Base-by-base conservation (phyloP, 2,113 vertebrate species). In the Pseudopodoces humilis region DNA sequence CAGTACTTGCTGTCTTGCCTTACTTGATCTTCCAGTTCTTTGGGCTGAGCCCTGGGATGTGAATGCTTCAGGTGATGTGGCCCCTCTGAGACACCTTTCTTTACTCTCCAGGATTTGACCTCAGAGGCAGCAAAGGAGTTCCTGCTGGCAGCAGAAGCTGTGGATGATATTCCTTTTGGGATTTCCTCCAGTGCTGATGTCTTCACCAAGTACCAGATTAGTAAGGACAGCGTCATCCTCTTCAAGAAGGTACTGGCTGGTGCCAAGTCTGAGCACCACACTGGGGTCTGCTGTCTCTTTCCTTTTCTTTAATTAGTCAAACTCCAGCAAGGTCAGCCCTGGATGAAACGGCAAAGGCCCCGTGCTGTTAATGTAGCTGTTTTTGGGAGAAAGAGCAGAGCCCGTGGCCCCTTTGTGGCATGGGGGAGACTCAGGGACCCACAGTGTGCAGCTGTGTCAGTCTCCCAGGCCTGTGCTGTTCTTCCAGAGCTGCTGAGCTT, bases 91-190 rank as follows among this genome's bases (percentile, higher is more conserved):
- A 92, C n/a, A 10, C 11, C 3, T 49, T 52, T 43, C 59, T 62
- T 43, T 78, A 47, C 17, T 83, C 60, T 44, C 68, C 44, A 99
- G 99, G 98, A 99, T 28, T 27, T 75, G 2, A 81, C 97, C 16
- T 99, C 98, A 9, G 98, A 97, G 5, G 94, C 83, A 16, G 98
- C 99, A 22, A 99, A 99, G 95, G 98, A 98, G 70, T 99, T 98
- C 78, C 77, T 99, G 90, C 96, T 98, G 91, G 98, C 99, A 53
- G 99, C 99, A 5, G 99, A 99, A 83, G 89, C 98, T 4, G 89
- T 98, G 2, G 99, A 99, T 75, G 99, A 99, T 59, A 96, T 99
- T 95, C 99, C 99, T 5, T 99, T 99, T 31, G 99, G 98, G 59
- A 97, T 99, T 83, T 98, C 98, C 24, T 98, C 98, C 8, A 98